These are phyloP conservation scores for Tragopan temminckii DNA, from an alignment of 2,797 vertebrate genomes.

Conservation along the genomic window DNA sequence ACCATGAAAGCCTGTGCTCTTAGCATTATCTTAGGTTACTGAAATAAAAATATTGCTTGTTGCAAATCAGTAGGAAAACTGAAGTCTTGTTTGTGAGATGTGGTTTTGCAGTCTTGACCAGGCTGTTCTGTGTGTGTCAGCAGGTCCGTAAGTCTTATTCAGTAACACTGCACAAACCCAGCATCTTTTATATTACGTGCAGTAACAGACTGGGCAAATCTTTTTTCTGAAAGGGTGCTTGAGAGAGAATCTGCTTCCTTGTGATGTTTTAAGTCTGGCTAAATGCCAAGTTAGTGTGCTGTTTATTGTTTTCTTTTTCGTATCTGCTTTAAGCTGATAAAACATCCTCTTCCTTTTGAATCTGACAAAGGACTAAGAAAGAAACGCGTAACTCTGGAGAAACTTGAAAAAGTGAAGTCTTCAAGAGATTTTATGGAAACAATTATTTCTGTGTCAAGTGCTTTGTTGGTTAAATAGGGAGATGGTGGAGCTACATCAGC, in stretches of 20 bases:
- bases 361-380: slow-evolving; percentile 1
- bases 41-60: neutral
- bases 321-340: slow-evolving; percentile 64
- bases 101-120: neutral
- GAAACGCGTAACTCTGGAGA: neutral
- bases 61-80: neutral
- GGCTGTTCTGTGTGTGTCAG: neutral
- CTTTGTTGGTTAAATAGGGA: neutral
- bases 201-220: neutral
- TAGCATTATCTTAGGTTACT: neutral
- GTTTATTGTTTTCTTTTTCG: slow-evolving; percentile 53
- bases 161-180: neutral
- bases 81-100: neutral
- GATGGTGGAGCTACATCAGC: neutral
- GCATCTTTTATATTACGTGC: neutral
- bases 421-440: neutral
- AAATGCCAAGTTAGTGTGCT: slow-evolving; percentile 23
- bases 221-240: neutral
- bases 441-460: neutral
- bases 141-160: neutral
- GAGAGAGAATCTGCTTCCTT: slow-evolving; percentile 31
- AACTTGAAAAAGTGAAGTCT: neutral
- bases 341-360: slow-evolving; percentile 67
- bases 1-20: neutral
- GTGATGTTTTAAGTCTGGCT: slow-evolving; percentile 3